Evolutionary conservation across 2,888 invertebrate species (phyloP).

Genomic region (Agriotes lineatus): DNA sequence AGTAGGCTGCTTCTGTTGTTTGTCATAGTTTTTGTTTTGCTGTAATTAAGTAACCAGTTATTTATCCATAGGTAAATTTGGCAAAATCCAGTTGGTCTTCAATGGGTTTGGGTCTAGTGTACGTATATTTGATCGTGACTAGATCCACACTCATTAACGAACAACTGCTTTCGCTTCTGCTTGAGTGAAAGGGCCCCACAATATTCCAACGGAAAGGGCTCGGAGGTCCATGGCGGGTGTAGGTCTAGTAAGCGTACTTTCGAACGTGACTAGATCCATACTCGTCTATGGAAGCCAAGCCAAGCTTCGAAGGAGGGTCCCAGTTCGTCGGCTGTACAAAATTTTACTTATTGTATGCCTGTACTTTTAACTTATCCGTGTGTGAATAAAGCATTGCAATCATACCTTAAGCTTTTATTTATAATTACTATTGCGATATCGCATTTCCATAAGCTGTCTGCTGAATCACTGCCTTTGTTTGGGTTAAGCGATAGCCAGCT

Average conservation of each 20-base stretch:
- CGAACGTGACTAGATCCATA: constrained; percentile 89
- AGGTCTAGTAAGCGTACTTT: constrained; percentile 80
- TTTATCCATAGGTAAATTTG: neutral
- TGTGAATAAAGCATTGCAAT: neutral
- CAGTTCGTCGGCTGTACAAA: neutral
- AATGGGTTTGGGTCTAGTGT: constrained; percentile 83
- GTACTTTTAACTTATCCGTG: neutral
- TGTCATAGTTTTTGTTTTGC: constrained; percentile 27
- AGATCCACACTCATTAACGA: constrained; percentile 90
- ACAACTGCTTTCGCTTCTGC: neutral
- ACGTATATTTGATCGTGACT: constrained; percentile 78
- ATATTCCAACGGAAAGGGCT: constrained; percentile 34
- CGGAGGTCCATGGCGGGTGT: constrained; percentile 82
- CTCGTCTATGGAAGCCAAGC: constrained; percentile 79
- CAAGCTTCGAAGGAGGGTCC: neutral
- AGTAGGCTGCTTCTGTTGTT: constrained; percentile 33
- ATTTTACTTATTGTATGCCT: neutral
- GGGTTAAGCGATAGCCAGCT: constrained; percentile 2
- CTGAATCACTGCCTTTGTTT: constrained; percentile 28
- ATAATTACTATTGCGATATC: neutral
- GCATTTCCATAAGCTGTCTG: neutral
- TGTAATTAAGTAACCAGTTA: neutral
- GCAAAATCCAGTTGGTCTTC: constrained; percentile 61
- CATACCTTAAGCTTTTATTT: neutral
- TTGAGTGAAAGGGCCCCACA: neutral